Percentiles rank a stretch among this genome's conserved stretches.
Evolutionary conservation across 2,888 invertebrate species (phyloP).

Genomic region (Pachycephus smyrnensis): DNA sequence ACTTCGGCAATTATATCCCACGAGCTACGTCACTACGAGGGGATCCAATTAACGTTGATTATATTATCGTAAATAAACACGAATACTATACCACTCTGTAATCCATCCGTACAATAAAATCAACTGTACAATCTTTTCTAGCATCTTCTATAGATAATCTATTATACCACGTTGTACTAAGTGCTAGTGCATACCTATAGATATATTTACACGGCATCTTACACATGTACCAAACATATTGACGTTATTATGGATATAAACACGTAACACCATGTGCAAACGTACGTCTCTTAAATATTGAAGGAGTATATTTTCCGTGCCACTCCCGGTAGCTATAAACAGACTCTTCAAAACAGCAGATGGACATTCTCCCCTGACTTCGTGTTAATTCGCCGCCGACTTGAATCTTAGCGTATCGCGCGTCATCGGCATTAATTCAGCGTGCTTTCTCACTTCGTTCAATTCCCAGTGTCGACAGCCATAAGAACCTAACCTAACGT

Average conservation of each 20-base stretch:
- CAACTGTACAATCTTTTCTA: no score
- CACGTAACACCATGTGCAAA: not conserved
- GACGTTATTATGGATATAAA: not conserved
- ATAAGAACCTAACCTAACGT: not conserved
- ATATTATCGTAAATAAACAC: conserved; percentile 31
- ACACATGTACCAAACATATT: not conserved
- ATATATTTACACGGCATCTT: not conserved
- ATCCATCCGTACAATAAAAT: not conserved
- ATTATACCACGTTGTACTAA: not conserved
- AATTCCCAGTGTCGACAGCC: not conserved
- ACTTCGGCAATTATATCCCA: conserved; percentile 49
- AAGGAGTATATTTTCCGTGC: not conserved
- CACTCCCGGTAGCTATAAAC: not conserved
- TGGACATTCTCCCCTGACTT: not conserved
- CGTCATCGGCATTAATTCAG: not conserved
- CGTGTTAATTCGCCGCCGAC: not conserved
- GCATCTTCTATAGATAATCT: not conserved
- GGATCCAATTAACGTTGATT: conserved; percentile 33
- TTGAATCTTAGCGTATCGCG: not conserved
- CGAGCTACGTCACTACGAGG: conserved; percentile 30
- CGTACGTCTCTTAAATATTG: not conserved
- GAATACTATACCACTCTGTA: conserved; percentile 12
- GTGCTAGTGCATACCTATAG: not conserved
- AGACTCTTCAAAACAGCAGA: not conserved
- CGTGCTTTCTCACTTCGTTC: not conserved